Evolutionary conservation across 2,113 vertebrate genomes (phyloP), one percentile per base, ranked within the genome.

Genomic region (Rhea pennata): DNA sequence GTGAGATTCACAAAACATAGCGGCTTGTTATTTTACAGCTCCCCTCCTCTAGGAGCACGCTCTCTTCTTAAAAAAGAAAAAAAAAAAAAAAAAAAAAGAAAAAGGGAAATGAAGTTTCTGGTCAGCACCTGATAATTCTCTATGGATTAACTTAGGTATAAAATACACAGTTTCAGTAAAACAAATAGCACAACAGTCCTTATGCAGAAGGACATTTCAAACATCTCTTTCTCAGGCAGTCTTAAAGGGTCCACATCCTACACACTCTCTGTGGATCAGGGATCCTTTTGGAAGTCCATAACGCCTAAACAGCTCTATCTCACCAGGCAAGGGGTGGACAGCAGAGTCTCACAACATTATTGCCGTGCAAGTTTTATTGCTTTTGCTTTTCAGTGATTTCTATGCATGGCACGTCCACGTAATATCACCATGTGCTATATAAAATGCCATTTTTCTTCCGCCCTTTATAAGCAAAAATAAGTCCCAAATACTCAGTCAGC

Each of bases 341-440:
- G 26, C 6, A 21, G 1, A 42, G 12, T 48, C 39, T 39, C 71
- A 78, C 7, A 15, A 0, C 3, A 21, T 14, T 14, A 3, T 48
- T 61, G 10, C 67, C 72, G 16, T 0, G 10, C 5, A 0, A 0
- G 4, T 3, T 40, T n/a, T 1, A 1, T 1, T 12, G 6, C 12
- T 58, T 24, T 0, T 9, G 3, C 29, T 81, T 44, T 33, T 8
- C 83, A 33, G 22, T 0, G 23, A 65, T 66, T 69, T 74, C 58
- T 56, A 31, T 5, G 14, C 29, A 21, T 1, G 22, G 4, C 46
- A 9, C 9, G 23, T 1, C 2, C 12, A 75, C 33, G n/a, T n/a
- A 27, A 16, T 0, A 3, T 14, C 39, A 6, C 15, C 0, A 23
- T 4, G 33, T 9, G 21, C 59, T 31, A 31, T 58, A 29, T 58